These are phyloP conservation scores for Paracanthobrama guichenoti DNA, from an alignment of 2,113 vertebrate genomes.

Conservation along the genomic window DNA sequence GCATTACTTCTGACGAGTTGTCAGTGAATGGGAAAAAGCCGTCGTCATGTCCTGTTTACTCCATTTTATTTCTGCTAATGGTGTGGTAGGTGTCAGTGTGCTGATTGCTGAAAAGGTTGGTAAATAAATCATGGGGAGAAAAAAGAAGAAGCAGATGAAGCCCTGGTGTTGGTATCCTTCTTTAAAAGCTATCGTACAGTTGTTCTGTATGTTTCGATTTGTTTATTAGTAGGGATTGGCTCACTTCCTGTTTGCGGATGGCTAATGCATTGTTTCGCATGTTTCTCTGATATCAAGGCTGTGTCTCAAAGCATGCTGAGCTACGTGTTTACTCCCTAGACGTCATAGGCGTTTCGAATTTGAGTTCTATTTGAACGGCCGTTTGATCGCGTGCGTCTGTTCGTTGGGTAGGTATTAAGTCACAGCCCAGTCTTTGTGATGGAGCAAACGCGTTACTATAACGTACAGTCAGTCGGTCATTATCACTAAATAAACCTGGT, in stretches of 20 bases:
- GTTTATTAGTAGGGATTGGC: background rate
- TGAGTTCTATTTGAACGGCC: background rate
- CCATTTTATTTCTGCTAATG: slow-evolving; percentile 50
- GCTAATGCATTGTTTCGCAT: slow-evolving; percentile 25
- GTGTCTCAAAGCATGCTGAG: background rate
- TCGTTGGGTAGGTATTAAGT: no score
- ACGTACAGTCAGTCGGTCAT: no score
- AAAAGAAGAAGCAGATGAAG: slow-evolving; percentile 99
- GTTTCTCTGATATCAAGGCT: background rate
- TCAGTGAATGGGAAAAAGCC: background rate
- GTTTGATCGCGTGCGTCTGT: no score
- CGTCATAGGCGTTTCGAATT: background rate
- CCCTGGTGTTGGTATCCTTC: slow-evolving; percentile 99
- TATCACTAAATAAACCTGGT: no score
- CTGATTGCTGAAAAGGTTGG: background rate
- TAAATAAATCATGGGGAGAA: slow-evolving; percentile 84
- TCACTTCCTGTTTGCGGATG: slow-evolving; percentile 12
- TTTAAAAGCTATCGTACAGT: background rate
- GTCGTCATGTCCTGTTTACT: slow-evolving; percentile 20
- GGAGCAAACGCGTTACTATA: no score
- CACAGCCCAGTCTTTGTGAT: no score
- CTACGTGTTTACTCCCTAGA: background rate
- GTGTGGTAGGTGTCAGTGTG: background rate
- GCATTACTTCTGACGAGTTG: background rate
- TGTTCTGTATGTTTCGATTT: background rate